Base-by-base conservation (phyloP, 2,797 vertebrate genomes). In the Hirundo rustica region DNA sequence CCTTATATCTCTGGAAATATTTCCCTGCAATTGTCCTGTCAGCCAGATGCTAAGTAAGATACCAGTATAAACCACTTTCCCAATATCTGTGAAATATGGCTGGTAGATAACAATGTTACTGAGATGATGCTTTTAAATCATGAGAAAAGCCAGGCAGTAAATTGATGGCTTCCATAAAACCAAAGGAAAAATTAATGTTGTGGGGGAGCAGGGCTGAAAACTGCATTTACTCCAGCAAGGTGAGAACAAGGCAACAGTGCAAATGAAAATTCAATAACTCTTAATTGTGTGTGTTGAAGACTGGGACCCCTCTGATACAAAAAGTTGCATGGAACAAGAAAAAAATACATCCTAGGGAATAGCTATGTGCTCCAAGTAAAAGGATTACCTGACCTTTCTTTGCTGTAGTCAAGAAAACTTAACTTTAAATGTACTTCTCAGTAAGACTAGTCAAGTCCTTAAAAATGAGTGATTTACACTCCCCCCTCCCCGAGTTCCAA, bases 41-140 rank as follows among this genome's bases (percentile, higher is more conserved):
- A 95, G 65, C 67, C 72, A 83, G 93, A 94, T 93, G 79, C 70
- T 90, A 90, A 93, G 87, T 76, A 65, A 93, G 89, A 95, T 96
- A 95, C 90, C 88, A 38, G 65, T 84, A 95, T 74, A 89, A 88
- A 80, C 60, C 8, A 5, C 47, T 82, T 88, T 76, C 87, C 60
- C 57, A 50, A 6, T 83, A 82, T 77, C 80, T 92, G 23, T 92
- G 91, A 96, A 96, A 94, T 95, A 92, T 20, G 73, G 57, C 57
- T 89, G 82, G 60, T 65, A 93, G 95, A 97, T 91, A 93, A 91
- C 72, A 54, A 75, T 2, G 38, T 89, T 95, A 74, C 91, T 26
- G 67, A 72, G 82, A 80, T 77, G 87, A 90, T 86, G 92, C 48
- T 82, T 94, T 88, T 82, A 92, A 93, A 92, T 92, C 60, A 58